Percentiles rank a stretch among this genome's conserved stretches.
phyloP scores from a whole-genome alignment of 2,113 vertebrate genomes.

The Rallus limicola region DNA sequence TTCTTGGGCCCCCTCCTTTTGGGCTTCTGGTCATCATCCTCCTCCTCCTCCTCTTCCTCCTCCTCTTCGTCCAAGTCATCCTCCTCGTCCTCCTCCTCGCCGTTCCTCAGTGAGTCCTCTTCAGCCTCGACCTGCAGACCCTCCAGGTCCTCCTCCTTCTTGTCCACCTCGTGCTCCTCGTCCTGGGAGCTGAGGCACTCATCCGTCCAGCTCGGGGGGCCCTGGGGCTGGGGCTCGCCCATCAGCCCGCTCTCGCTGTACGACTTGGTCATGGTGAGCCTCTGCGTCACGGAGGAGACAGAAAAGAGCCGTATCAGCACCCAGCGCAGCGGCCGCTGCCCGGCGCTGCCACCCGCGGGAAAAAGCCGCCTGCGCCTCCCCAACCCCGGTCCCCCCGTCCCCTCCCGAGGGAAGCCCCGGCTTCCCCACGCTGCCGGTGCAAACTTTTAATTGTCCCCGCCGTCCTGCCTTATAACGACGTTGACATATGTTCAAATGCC shows the following conservation, averaged over 20 bases:
- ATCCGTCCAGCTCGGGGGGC: conserved; percentile 81
- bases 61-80: conserved; percentile 84
- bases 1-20: conserved; percentile 96
- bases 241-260: conserved; percentile 87
- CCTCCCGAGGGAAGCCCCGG: background rate
- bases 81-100: conserved; percentile 78
- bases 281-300: conserved; percentile 58
- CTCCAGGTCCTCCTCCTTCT: conserved; percentile 74
- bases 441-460: conserved; percentile 7
- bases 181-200: conserved; percentile 84
- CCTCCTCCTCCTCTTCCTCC: conserved; percentile 90
- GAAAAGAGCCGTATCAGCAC: conserved; percentile 15
- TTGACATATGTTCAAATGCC: conserved; percentile 21
- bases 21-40: conserved; percentile 91
- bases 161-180: conserved; percentile 81
- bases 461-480: background rate
- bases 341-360: background rate
- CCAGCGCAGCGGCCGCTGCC: background rate
- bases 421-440: background rate
- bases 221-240: conserved; percentile 81
- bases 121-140: conserved; percentile 65
- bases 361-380: background rate
- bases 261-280: conserved; percentile 91
- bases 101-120: conserved; percentile 66
- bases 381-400: background rate